Percentiles rank a stretch among this genome's conserved stretches.
These are phyloP conservation scores for Colletes gigas DNA, from an alignment of 1,140 invertebrate species.

Conservation along the genomic window DNA sequence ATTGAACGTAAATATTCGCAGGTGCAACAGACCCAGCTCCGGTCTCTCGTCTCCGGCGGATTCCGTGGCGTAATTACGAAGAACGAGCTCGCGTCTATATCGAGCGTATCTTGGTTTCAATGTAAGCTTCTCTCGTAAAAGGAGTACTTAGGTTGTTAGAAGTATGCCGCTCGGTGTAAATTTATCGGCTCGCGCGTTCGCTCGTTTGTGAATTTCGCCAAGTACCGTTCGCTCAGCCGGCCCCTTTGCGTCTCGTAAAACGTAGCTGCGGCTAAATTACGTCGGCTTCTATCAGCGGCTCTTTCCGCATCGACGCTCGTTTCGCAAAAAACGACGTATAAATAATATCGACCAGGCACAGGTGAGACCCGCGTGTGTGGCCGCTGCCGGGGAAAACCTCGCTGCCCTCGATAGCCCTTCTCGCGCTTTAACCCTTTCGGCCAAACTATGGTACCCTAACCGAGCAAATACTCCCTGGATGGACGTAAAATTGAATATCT, in stretches of 20 bases:
- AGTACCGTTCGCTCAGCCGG: constrained; percentile 5
- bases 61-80: constrained; percentile 43
- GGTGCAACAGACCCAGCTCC: constrained; percentile 30
- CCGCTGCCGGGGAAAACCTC: background rate
- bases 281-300: background rate
- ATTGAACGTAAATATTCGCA: constrained; percentile 65
- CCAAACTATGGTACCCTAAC: too few relatives aligned
- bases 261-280: constrained; percentile 47
- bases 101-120: constrained; percentile 37
- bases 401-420: background rate
- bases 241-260: constrained; percentile 50
- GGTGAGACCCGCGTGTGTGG: constrained; percentile 42
- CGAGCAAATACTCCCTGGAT: too few relatives aligned
- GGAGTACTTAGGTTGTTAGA: constrained; percentile 39
- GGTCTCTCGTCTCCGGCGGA: constrained; percentile 8
- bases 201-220: constrained; percentile 37
- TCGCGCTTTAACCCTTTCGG: background rate
- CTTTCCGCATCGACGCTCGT: constrained; percentile 5
- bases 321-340: constrained; percentile 26
- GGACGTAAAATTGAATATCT: too few relatives aligned
- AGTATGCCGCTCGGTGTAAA: constrained; percentile 56
- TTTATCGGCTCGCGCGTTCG: constrained; percentile 51
- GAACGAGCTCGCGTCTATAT: constrained; percentile 21
- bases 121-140: constrained; percentile 56
- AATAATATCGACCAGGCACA: constrained; percentile 46